These are phyloP conservation scores for Indicator indicator DNA, from an alignment of 2,113 vertebrate species.

Conservation along the genomic window DNA sequence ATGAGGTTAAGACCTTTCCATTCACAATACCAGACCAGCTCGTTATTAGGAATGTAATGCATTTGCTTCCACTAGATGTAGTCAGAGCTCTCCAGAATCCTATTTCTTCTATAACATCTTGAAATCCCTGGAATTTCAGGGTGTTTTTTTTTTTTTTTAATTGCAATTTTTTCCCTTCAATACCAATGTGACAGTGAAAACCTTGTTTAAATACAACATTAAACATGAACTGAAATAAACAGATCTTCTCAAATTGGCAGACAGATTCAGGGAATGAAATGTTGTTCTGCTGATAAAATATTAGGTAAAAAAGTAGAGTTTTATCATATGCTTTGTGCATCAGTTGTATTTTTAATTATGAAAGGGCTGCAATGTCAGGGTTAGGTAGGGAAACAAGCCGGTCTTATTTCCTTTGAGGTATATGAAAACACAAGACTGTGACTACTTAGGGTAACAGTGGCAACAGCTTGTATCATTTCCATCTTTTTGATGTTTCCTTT, in stretches of 20 bases:
- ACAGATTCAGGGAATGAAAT: neutral
- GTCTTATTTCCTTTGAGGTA: neutral
- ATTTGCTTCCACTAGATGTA: slow-evolving; percentile 42
- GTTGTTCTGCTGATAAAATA: neutral
- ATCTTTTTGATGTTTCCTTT: neutral
- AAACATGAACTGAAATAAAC: neutral
- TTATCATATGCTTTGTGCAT: neutral
- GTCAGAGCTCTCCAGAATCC: slow-evolving; percentile 4
- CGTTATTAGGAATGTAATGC: slow-evolving; percentile 10
- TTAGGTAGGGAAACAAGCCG: neutral
- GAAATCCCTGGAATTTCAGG: neutral
- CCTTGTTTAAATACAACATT: neutral
- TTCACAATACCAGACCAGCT: neutral
- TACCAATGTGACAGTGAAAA: neutral
- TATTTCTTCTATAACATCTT: neutral
- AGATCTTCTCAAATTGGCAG: neutral
- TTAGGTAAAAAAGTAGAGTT: neutral
- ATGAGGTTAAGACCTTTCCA: slow-evolving; percentile 56
- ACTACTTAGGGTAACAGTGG: neutral
- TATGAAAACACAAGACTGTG: neutral
- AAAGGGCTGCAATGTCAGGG: neutral
- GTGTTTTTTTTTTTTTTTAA: neutral
- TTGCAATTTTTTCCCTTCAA: neutral
- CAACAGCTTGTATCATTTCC: neutral
- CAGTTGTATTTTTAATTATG: neutral